Evolutionary conservation across 2,797 vertebrate species (phyloP).

Genomic region (Tiaroga cobitis): DNA sequence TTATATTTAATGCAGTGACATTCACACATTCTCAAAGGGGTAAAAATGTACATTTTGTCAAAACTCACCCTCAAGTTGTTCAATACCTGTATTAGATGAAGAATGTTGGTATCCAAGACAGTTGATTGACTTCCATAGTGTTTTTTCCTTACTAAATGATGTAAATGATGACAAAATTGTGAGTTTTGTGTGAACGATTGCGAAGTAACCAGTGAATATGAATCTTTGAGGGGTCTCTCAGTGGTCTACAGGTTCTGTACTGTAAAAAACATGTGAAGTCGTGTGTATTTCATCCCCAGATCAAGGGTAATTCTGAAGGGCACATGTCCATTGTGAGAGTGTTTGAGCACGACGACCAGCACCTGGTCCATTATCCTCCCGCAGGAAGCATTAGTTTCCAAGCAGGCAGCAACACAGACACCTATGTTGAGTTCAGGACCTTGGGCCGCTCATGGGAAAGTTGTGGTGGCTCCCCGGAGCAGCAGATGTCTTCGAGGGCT

Average conservation of each 20-base stretch:
- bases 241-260: too few species aligned
- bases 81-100: too few species aligned
- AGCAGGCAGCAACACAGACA: conserved; percentile 44
- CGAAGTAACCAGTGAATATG: neutral
- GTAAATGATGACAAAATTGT: too few species aligned
- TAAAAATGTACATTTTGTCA: too few species aligned
- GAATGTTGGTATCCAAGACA: too few species aligned
- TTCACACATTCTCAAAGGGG: too few species aligned
- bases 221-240: neutral
- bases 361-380: conserved; percentile 9
- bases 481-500: conserved; percentile 41
- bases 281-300: neutral
- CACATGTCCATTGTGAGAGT: neutral
- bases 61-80: too few species aligned
- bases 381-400: conserved; percentile 5
- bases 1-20: too few species aligned
- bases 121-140: too few species aligned
- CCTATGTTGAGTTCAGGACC: conserved; percentile 48
- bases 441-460: conserved; percentile 22
- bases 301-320: neutral
- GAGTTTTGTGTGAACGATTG: too few species aligned
- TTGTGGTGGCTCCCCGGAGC: conserved; percentile 20
- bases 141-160: too few species aligned
- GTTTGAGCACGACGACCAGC: conserved; percentile 12
- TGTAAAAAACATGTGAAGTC: neutral